A percentile compares a stretch with the other conserved stretches of the same genome.
Evolutionary conservation across 2,888 invertebrate species (phyloP).

Genomic region (Thecophora atra): DNA sequence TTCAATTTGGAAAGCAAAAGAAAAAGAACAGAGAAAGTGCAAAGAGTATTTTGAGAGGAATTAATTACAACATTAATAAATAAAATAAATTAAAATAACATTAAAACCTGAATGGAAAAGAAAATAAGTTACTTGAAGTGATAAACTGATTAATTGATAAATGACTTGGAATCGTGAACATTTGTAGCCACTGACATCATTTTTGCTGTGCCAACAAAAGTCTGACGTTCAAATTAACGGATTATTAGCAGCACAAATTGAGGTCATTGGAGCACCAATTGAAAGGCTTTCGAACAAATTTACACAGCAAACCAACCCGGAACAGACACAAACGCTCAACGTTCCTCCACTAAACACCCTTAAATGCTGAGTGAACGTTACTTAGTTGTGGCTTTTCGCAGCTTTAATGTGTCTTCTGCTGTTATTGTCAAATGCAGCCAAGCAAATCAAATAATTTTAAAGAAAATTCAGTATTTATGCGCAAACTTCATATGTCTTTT

Average conservation of each 20-base stretch:
- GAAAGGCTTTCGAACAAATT: constrained; percentile 1
- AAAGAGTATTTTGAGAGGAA: too few species aligned
- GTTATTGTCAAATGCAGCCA: not conserved
- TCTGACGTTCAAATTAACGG: constrained; percentile 2
- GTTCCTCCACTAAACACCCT: not conserved
- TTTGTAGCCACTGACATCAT: constrained; percentile 1
- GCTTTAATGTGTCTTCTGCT: not conserved
- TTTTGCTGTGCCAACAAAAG: constrained; percentile 16
- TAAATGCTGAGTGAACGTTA: not conserved
- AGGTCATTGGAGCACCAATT: constrained; percentile 18
- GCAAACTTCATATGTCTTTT: not conserved
- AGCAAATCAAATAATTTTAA: not conserved
- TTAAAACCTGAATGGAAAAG: too few species aligned
- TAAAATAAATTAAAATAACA: too few species aligned
- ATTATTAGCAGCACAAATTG: constrained; percentile 25
- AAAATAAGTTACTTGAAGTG: not conserved
- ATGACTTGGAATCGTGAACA: not conserved
- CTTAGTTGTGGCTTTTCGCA: not conserved
- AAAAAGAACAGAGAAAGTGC: too few species aligned
- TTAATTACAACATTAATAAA: too few species aligned
- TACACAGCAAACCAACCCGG: constrained; percentile 7
- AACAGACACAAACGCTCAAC: not conserved
- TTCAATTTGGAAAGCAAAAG: too few species aligned
- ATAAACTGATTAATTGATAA: not conserved
- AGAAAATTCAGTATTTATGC: not conserved